Base-by-base conservation (phyloP, 2,113 vertebrate species). In the Dasyornis broadbenti region DNA sequence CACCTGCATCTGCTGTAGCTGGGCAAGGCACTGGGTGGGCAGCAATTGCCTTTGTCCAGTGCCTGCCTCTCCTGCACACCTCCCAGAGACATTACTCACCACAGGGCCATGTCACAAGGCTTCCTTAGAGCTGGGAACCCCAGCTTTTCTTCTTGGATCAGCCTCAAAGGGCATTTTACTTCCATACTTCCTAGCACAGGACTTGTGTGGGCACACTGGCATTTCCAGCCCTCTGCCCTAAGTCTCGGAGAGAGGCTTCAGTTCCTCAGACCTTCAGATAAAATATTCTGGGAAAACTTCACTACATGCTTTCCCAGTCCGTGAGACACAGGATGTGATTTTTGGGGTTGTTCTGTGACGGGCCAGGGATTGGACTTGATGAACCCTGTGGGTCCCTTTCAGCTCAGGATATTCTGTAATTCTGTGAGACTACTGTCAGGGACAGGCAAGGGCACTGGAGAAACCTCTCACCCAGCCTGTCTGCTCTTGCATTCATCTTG, bases 1-100 rank as follows among this genome's bases (percentile, higher is more conserved):
- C n/a, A n/a, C n/a, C n/a, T n/a, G n/a, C n/a, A n/a, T n/a, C n/a
- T n/a, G n/a, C n/a, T n/a, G n/a, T n/a, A n/a, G n/a, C n/a, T n/a
- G n/a, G n/a, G n/a, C n/a, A n/a, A n/a, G n/a, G n/a, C n/a, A n/a
- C n/a, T n/a, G n/a, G n/a, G n/a, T n/a, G n/a, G n/a, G n/a, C n/a
- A n/a, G n/a, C n/a, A n/a, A n/a, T n/a, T n/a, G n/a, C n/a, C n/a
- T n/a, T n/a, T n/a, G n/a, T n/a, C n/a, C n/a, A n/a, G n/a, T n/a
- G n/a, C n/a, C n/a, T n/a, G n/a, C n/a, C n/a, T n/a, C n/a, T n/a
- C n/a, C n/a, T n/a, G n/a, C n/a, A n/a, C n/a, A n/a, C n/a, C n/a
- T n/a, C n/a, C n/a, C n/a, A 30, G 37, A 22, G 42, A 17, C 11
- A 18, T 15, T 63, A 15, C 35, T 81, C 0, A 0, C 44, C 50